Base-by-base conservation (phyloP, 2,888 invertebrate species). In the Aethes cnicana region DNA sequence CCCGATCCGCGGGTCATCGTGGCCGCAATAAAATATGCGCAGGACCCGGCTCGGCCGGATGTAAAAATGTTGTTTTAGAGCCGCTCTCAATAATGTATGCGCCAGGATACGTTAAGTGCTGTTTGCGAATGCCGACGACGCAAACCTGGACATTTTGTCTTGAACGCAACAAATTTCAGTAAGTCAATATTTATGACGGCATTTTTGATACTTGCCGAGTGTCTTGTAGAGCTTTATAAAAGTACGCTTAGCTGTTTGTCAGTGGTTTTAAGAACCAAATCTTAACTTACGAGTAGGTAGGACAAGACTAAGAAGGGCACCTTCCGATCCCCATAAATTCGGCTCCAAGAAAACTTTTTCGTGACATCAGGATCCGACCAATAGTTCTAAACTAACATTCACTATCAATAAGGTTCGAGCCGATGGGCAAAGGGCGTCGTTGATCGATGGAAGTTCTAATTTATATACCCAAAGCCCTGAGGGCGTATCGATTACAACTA, bases 371-470 rank as follows among this genome's bases (percentile, higher is more conserved):
- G 33, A 36, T 39, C 42, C 12, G 9, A 33, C 47, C 46, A 18
- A 53, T 47, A 53, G 53, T 47, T 47, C 41, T 28, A 28, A 47
- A 53, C 68, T 74, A 83, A 82, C 83, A 84, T 81, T 78, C 78
- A 78, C 81, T 86, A 85, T 84, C 81, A 77, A 85, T 87, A 86
- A 85, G 81, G 74, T 78, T 83, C 82, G 82, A 84, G 76, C 79
- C 78, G 80, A 69, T 87, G 87, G 87, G 88, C 87, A 84, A 81
- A 87, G 88, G 85, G 85, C 80, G 78, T 61, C 76, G 48, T 84
- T 89, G 88, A 89, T 89, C 81, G 88, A 89, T 89, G 87, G 88
- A 76, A 81, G 79, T 84, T 80, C 86, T 88, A 87, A 88, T 86
- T 87, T 83, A 85, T 83, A 85, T 84, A 82, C 74, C 75, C 83